These are phyloP conservation scores for Tenthredo livida DNA, from an alignment of 2,888 invertebrate species.

Conservation along the genomic window DNA sequence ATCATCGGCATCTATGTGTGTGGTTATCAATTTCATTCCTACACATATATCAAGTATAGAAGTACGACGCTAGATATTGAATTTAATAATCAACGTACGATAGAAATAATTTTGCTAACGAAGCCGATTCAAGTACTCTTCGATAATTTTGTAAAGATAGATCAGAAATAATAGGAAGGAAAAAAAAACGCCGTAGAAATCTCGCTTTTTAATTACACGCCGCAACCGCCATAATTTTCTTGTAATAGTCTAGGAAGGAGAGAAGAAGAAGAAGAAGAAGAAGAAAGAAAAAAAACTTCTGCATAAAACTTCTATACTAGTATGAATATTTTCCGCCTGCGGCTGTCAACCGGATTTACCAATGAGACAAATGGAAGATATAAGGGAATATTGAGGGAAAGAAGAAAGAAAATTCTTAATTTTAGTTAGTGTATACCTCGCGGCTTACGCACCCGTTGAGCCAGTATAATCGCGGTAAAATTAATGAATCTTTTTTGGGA, in stretches of 20 bases:
- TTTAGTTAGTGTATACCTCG: neutral
- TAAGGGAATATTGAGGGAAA: neutral
- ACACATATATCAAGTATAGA: neutral
- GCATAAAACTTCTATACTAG: neutral
- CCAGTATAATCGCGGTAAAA: constrained; percentile 22
- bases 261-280: no score
- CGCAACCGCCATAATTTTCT: neutral
- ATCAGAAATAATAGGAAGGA: neutral
- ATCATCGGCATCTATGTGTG: neutral
- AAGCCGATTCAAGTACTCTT: constrained; percentile 1
- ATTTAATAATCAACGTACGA: neutral
- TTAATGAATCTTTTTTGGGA: constrained; percentile 27
- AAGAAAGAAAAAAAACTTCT: neutral
- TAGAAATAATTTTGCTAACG: constrained; percentile 22
- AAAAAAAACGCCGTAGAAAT: neutral
- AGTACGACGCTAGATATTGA: neutral
- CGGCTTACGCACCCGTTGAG: neutral
- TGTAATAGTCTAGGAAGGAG: neutral
- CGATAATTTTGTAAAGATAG: neutral
- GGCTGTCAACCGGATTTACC: neutral
- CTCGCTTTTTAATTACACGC: neutral
- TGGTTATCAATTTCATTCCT: constrained; percentile 35
- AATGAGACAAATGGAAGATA: neutral
- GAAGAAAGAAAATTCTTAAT: constrained; percentile 5
- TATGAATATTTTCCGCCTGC: neutral